Evolutionary conservation across 2,888 invertebrate species (phyloP), one percentile per base, ranked within the genome.

Genomic region (Caenorhabditis imperialis): DNA sequence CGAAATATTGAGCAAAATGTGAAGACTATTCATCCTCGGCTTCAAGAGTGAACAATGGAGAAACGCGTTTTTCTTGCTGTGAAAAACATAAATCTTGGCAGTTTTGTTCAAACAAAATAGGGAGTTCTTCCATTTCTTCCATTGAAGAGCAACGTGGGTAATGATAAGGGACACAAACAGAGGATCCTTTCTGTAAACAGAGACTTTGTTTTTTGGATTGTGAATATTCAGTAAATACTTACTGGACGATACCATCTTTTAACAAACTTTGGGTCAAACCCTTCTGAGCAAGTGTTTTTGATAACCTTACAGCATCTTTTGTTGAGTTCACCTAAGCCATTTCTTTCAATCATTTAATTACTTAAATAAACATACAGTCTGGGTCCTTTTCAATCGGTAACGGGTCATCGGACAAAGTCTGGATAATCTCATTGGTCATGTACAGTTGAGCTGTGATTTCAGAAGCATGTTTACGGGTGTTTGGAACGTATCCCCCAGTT

Each of bases 231-330:
- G 1, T 2, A 22, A 30, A 20, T 40, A 74, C 74, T 48, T 14
- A 80, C 82, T 60, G 82, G 82, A 37, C 82, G 61, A 35, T 82
- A 82, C 71, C 79, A 82, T 53, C 82, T 57, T 22, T 78, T 79
- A 8, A 82, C 78, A 38, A 67, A 71, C 30, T 55, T 70, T 8
- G 80, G 80, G 23, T 75, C 74, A 2, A 75, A 20, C 20, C 79
- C 80, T 58, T 80, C 79, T 2, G 57, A 57, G 44, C 82, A 82
- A 1, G 58, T 70, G n/a, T 62, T 60, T 22, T 77, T 57, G 14
- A 47, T 54, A 7, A 82, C 62, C 65, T 53, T 58, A 30, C 82
- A 82, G 55, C 82, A 82, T 14, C 82, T 53, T n/a, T 63, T 60
- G 65, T 79, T 80, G 18, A 50, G 47, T 35, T 50, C 58, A 45